Evolutionary conservation across 1,140 invertebrate species (phyloP).

Genomic region (Listronotus bonariensis): DNA sequence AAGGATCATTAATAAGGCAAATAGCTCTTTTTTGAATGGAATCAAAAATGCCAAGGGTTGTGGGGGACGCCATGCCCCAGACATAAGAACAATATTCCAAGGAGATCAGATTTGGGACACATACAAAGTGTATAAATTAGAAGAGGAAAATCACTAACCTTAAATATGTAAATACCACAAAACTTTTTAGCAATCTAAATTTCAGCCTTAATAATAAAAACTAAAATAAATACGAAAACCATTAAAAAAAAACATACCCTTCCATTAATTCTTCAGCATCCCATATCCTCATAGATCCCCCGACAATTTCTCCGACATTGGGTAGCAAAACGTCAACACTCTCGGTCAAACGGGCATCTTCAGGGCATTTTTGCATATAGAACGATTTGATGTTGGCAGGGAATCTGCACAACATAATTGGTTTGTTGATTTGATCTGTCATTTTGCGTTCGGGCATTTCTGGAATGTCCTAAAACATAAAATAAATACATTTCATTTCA

Average conservation of each 20-base stretch:
- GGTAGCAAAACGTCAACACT: slow-evolving; percentile 97
- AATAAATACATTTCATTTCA: too few species aligned
- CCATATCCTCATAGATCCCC: slow-evolving; percentile 99
- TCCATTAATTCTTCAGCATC: slow-evolving; percentile 85
- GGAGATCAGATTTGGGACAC: too few species aligned
- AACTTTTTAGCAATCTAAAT: too few species aligned
- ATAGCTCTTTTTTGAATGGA: too few species aligned
- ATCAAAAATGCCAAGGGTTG: too few species aligned
- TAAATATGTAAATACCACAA: too few species aligned
- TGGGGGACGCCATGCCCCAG: too few species aligned
- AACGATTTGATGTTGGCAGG: slow-evolving; percentile 97
- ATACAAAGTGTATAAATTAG: too few species aligned
- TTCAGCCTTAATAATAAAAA: background rate
- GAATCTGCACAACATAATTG: slow-evolving; percentile 94
- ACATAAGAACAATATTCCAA: too few species aligned
- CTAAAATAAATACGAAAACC: slow-evolving; percentile 8
- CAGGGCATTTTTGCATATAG: slow-evolving; percentile 92
- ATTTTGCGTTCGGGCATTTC: slow-evolving; percentile 99
- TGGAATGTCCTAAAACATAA: too few species aligned
- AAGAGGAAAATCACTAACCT: too few species aligned
- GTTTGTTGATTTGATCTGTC: slow-evolving; percentile 96
- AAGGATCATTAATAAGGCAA: too few species aligned
- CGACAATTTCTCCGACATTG: slow-evolving; percentile 97
- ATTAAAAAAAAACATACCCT: slow-evolving; percentile 62
- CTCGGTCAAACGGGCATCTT: slow-evolving; percentile 86